phyloP scores from a whole-genome alignment of 2,888 invertebrate genomes.

The Prosopocoilus inquinatus region DNA sequence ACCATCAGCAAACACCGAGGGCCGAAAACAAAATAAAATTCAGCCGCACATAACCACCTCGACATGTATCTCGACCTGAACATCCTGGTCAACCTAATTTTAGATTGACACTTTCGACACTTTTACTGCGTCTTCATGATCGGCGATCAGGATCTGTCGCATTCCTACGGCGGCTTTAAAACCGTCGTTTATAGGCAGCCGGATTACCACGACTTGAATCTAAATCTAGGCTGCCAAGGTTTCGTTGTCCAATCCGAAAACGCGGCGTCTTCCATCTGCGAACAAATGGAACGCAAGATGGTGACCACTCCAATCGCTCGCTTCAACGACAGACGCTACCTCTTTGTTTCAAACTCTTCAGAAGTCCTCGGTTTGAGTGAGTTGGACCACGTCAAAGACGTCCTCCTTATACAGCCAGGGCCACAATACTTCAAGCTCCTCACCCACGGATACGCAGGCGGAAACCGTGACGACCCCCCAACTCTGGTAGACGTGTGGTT shows the following conservation, averaged over 20 bases:
- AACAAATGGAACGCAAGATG: not conserved
- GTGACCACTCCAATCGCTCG: not conserved
- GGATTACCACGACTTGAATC: too few relatives aligned
- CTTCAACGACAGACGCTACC: not conserved
- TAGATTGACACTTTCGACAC: not conserved
- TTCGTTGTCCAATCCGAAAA: too few relatives aligned
- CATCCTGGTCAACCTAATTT: not conserved
- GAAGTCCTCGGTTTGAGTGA: too few relatives aligned
- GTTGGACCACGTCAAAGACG: too few relatives aligned
- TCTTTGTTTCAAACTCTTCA: too few relatives aligned
- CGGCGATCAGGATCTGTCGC: not conserved
- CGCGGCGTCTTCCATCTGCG: not conserved
- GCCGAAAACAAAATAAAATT: not conserved
- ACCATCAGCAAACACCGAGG: not conserved
- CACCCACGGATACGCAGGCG: too few relatives aligned
- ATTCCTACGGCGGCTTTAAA: not conserved
- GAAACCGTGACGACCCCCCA: too few relatives aligned
- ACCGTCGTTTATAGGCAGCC: not conserved
- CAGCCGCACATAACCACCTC: not conserved
- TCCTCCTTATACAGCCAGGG: too few relatives aligned
- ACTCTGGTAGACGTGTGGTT: conserved; percentile 31
- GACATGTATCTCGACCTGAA: not conserved
- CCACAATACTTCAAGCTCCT: too few relatives aligned
- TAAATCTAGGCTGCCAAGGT: too few relatives aligned
- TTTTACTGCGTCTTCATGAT: conserved; percentile 1